These are phyloP conservation scores for Luperina testacea DNA, from an alignment of 2,888 invertebrate genomes.

Conservation along the genomic window DNA sequence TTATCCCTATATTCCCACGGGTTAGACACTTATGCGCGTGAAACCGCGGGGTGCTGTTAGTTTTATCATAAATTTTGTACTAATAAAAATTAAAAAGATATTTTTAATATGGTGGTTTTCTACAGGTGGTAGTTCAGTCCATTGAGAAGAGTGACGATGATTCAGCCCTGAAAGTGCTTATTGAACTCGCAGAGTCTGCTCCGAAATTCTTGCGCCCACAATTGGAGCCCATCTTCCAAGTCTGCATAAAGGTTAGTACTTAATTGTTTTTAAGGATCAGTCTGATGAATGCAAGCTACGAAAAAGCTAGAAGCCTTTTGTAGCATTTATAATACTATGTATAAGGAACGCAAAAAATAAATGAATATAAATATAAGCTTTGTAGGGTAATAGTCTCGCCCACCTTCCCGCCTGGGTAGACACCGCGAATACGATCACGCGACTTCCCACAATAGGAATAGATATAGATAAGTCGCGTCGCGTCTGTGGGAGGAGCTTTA, in stretches of 20 bases:
- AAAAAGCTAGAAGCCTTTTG: not conserved
- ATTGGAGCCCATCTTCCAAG: conserved; percentile 93
- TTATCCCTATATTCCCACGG: too few relatives aligned
- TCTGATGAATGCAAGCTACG: not conserved
- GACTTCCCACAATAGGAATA: conserved; percentile 29
- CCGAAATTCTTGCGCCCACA: conserved; percentile 98
- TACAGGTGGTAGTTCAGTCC: conserved; percentile 93
- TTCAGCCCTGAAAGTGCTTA: conserved; percentile 96
- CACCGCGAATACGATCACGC: not conserved
- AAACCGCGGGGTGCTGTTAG: too few relatives aligned
- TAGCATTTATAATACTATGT: not conserved
- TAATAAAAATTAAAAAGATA: not conserved
- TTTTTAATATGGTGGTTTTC: conserved; percentile 9
- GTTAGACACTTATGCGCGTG: too few relatives aligned
- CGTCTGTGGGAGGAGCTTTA: conserved; percentile 29
- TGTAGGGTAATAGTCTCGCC: not conserved
- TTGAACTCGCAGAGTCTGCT: conserved; percentile 97
- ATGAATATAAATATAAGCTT: not conserved
- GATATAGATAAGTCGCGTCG: not conserved
- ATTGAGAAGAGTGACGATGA: conserved; percentile 96
- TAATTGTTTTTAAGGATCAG: not conserved
- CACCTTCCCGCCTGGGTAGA: not conserved
- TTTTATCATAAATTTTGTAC: not conserved
- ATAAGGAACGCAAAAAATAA: not conserved
- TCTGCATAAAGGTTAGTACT: conserved; percentile 72